Evolutionary conservation across 2,797 vertebrate genomes (phyloP).

Genomic region (Darevskia nairensis): DNA sequence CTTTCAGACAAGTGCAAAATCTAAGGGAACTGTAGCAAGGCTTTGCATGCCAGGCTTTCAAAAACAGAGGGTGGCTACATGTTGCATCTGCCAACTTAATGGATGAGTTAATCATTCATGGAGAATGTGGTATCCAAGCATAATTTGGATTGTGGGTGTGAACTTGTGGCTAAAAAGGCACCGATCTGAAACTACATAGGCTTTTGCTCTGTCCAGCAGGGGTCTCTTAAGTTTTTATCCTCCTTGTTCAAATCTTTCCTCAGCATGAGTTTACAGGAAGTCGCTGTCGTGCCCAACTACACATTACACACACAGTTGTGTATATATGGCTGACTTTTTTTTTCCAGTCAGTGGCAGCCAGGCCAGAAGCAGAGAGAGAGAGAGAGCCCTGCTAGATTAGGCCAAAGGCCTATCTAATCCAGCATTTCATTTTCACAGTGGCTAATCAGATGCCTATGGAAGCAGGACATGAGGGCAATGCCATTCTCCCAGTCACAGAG

Average conservation of each 20-base stretch:
- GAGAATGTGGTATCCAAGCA: not conserved
- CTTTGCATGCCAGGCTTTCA: not conserved
- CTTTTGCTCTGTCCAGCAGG: too few species aligned
- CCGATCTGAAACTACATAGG: too few species aligned
- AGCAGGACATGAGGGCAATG: too few species aligned
- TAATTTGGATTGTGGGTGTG: not conserved
- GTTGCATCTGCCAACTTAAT: not conserved
- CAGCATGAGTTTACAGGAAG: not conserved
- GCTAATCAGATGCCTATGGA: too few species aligned
- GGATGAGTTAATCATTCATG: not conserved
- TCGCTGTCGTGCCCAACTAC: too few species aligned
- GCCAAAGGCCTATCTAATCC: too few species aligned
- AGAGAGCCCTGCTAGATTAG: too few species aligned
- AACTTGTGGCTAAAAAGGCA: not conserved
- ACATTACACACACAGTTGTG: not conserved
- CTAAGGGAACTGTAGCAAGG: not conserved
- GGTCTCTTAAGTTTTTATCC: too few species aligned
- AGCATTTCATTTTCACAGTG: too few species aligned
- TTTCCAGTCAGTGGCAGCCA: not conserved
- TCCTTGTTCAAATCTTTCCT: not conserved
- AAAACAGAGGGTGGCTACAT: not conserved
- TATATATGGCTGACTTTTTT: not conserved
- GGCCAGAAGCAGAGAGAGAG: not conserved
- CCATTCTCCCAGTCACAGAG: not conserved
- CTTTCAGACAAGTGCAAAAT: not conserved